Evolutionary conservation across 1,140 invertebrate genomes (phyloP).

Genomic region (Spodoptera frugiperda): DNA sequence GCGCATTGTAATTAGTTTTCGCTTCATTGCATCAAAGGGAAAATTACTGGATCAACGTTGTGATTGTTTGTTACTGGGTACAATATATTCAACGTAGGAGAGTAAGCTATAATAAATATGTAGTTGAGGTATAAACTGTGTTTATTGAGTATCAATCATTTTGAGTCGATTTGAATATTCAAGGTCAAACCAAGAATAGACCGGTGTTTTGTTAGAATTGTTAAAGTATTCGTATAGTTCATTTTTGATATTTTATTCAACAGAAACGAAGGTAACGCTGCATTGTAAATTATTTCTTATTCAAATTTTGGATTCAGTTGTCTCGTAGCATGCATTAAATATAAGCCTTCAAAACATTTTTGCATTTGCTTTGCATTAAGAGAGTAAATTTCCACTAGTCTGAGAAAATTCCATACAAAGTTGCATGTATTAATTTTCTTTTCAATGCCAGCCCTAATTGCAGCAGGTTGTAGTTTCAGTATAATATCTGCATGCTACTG

Average conservation of each 20-base stretch:
- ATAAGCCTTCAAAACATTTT: no score
- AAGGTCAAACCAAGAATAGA: slow-evolving; percentile 4
- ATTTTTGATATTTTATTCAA: slow-evolving; percentile 32
- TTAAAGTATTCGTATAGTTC: not conserved
- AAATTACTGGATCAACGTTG: slow-evolving; percentile 9
- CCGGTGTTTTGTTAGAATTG: slow-evolving; percentile 10
- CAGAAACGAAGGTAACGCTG: slow-evolving; percentile 3
- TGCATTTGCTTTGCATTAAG: no score
- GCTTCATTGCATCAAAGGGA: slow-evolving; percentile 34
- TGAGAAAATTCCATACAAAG: not conserved
- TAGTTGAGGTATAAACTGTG: not conserved
- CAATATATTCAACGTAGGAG: not conserved
- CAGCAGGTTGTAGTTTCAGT: slow-evolving; percentile 21
- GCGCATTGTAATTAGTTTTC: slow-evolving; percentile 26
- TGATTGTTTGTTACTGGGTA: not conserved
- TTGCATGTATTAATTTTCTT: not conserved
- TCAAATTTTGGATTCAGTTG: not conserved
- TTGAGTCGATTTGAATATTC: slow-evolving; percentile 34
- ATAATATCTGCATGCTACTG: slow-evolving; percentile 27
- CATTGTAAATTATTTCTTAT: slow-evolving; percentile 19
- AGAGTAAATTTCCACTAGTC: not conserved
- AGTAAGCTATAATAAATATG: not conserved
- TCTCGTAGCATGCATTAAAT: not conserved
- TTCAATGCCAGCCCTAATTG: slow-evolving; percentile 20
- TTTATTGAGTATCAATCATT: slow-evolving; percentile 39